These are phyloP conservation scores for Noctua fimbriata DNA, from an alignment of 2,888 invertebrate species.

Conservation along the genomic window DNA sequence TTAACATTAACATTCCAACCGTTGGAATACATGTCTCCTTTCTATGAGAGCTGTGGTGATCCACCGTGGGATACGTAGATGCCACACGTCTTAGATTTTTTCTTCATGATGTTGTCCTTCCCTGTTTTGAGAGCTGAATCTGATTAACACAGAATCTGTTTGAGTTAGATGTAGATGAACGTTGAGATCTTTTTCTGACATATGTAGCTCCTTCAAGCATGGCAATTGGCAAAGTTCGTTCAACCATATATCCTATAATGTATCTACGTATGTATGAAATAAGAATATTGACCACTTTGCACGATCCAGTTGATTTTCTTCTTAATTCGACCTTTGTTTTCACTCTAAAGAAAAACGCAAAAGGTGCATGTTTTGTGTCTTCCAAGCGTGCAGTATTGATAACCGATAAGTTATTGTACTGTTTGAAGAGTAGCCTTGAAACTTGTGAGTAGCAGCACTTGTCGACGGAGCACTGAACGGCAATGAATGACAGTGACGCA, in stretches of 20 bases:
- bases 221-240: neutral
- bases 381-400: constrained; percentile 11
- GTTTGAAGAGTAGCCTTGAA: constrained; percentile 21
- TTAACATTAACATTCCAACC: too few relatives aligned
- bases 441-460: constrained; percentile 28
- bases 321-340: constrained; percentile 15
- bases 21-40: neutral
- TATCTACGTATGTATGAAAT: constrained; percentile 3
- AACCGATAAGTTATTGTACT: constrained; percentile 21
- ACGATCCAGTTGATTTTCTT: constrained; percentile 22
- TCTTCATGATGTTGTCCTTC: neutral
- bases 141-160: neutral
- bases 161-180: neutral
- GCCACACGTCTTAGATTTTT: neutral
- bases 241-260: constrained; percentile 11
- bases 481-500: constrained; percentile 40
- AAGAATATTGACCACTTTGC: neutral
- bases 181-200: constrained; percentile 7
- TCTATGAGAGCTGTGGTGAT: too few relatives aligned
- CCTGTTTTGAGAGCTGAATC: neutral
- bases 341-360: constrained; percentile 19
- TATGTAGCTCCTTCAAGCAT: neutral
- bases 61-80: too few relatives aligned
- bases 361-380: neutral
- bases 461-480: constrained; percentile 35